Conservation (phyloP, 2,888 invertebrate genomes). For the Euclidia mi region DNA sequence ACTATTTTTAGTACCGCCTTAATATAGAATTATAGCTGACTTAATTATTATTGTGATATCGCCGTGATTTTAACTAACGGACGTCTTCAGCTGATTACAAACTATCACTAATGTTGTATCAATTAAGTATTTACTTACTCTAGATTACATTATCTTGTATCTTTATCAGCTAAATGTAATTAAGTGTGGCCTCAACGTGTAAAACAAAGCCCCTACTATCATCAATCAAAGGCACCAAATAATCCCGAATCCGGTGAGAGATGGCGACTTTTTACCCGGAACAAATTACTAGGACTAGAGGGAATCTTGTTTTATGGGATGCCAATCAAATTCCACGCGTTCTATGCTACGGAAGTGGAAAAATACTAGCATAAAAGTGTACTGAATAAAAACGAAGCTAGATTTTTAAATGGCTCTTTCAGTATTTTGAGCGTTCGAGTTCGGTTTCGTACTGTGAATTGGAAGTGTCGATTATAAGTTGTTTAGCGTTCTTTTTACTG, state of each 20-base stretch:
- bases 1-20: too few species aligned
- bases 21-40: too few species aligned
- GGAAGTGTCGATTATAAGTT: too few species aligned
- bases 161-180: constrained; percentile 4
- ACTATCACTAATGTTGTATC: too few species aligned
- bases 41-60: too few species aligned
- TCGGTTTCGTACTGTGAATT: too few species aligned
- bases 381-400: background rate
- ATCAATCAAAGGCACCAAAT: constrained; percentile 16
- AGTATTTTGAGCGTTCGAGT: too few species aligned
- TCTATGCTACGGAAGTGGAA: background rate
- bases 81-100: too few species aligned
- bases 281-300: constrained; percentile 14
- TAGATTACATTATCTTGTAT: background rate
- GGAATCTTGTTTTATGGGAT: constrained; percentile 11
- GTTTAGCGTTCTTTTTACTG: too few species aligned
- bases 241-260: constrained; percentile 8
- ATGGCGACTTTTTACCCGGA: constrained; percentile 15
- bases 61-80: too few species aligned
- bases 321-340: constrained; percentile 20
- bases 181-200: background rate
- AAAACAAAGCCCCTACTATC: constrained; percentile 7
- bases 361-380: background rate
- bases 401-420: background rate
- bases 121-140: background rate